A percentile compares a stretch with the other conserved stretches of the same genome.
phyloP scores from a whole-genome alignment of 2,888 invertebrate species.

The Miltochrista miniata region DNA sequence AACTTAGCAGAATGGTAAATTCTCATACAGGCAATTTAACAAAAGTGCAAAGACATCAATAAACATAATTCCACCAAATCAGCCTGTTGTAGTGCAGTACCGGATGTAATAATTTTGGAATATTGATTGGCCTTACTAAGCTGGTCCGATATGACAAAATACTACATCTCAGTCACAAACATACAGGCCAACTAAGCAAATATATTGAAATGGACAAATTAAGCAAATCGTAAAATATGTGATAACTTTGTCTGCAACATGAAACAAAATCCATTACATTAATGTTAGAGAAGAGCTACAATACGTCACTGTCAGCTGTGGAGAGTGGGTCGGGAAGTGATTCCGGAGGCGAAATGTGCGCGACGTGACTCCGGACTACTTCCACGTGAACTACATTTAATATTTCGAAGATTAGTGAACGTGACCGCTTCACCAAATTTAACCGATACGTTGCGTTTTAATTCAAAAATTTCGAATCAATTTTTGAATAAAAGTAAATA shows the following conservation, averaged over 20 bases:
- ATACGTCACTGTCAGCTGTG: slow-evolving; percentile 77
- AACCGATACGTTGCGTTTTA: slow-evolving; percentile 42
- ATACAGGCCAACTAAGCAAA: slow-evolving; percentile 16
- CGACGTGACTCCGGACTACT: slow-evolving; percentile 65
- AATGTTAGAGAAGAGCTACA: slow-evolving; percentile 79
- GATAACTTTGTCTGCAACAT: slow-evolving; percentile 72
- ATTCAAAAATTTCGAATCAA: slow-evolving; percentile 28
- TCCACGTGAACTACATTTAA: slow-evolving; percentile 69
- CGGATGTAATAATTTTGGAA: no score
- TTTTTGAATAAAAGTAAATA: background rate
- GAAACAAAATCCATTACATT: slow-evolving; percentile 79
- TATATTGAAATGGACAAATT: slow-evolving; percentile 50
- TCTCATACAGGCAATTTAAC: no score
- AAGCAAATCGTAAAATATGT: slow-evolving; percentile 64
- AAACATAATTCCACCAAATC: no score
- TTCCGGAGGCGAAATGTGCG: slow-evolving; percentile 78
- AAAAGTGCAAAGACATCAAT: no score
- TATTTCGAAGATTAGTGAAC: slow-evolving; percentile 70
- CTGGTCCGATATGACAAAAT: background rate
- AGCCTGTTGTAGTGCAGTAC: no score
- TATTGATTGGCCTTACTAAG: no score
- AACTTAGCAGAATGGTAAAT: no score
- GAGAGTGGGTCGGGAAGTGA: slow-evolving; percentile 75
- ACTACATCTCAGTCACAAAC: background rate
- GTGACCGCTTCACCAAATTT: slow-evolving; percentile 53